Evolutionary conservation across 2,888 invertebrate genomes (phyloP), one percentile per base, ranked within the genome.

Genomic region (Lydus trimaculatus): DNA sequence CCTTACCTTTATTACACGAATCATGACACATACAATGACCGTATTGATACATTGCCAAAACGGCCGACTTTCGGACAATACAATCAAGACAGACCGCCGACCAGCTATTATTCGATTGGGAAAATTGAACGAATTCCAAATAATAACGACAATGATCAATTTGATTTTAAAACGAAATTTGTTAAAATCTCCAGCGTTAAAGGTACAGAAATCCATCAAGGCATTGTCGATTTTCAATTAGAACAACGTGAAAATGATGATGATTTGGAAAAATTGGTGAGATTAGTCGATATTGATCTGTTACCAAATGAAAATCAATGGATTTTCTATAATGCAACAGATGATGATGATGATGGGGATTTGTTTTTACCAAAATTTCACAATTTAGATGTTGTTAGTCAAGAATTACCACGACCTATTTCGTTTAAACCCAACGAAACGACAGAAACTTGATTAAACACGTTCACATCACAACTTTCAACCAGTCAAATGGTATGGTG

Each of bases 161-260:
- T 81, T 9, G 79, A 80, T 66, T 81, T 81, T 71, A 74, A 77
- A 58, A 72, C 76, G 1, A 73, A 66, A 23, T 79, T 74, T 39
- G 75, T 80, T n/a, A 76, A 80, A 52, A 76, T 80, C 31, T 78
- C 78, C 15, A 76, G 77, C 11, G 73, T 79, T 4, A 76, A 74
- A 65, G 76, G 75, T 20, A 66, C 71, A 15, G 71, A 72, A n/a
- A 39, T 63, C 28, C 15, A 75, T 31, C 5, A 58, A 62, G 36
- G 58, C 8, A 65, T 68, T 60, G 70, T 68, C 2, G 58, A 73
- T 25, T 61, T 73, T 17, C 65, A 75, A 58, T 64, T 71, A 5
- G 66, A 70, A 1, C 70, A 76, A 63, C 72, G 75, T 66, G 78
- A 76, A 43, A 77, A 75, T 23, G 75, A 75, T 48, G 59, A 61